Conservation (phyloP, 2,113 vertebrate species). For the Ctenodactylus gundi region DNA sequence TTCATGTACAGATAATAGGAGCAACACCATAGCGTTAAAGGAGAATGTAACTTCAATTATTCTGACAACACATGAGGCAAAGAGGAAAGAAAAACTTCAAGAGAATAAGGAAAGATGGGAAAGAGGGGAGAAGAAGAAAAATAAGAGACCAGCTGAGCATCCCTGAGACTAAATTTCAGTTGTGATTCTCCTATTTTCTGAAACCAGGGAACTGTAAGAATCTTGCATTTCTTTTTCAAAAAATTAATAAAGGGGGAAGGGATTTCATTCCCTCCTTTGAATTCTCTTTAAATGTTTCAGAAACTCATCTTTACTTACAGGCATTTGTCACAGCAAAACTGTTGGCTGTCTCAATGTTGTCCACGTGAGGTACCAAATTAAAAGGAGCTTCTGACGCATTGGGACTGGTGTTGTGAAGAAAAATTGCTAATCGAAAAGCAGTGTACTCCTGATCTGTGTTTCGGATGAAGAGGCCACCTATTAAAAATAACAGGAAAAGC, state of each 20-base stretch:
- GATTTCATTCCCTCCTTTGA: neutral
- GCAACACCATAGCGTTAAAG: constrained; percentile 77
- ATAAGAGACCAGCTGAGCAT: constrained; percentile 57
- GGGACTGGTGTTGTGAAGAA: constrained; percentile 99
- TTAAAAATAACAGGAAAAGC: constrained; percentile 63
- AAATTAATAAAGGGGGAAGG: neutral
- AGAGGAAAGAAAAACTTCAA: fast-evolving
- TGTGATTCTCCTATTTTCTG: constrained; percentile 50
- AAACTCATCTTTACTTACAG: constrained; percentile 92
- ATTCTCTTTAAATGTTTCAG: constrained; percentile 63
- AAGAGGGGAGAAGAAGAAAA: too few species aligned
- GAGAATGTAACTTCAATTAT: constrained; percentile 28
- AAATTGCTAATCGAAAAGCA: constrained; percentile 98
- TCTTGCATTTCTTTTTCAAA: constrained; percentile 19
- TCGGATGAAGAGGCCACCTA: constrained; percentile 99
- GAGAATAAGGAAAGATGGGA: fast-evolving
- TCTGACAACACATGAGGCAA: neutral
- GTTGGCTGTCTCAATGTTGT: constrained; percentile 99
- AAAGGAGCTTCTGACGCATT: constrained; percentile 99
- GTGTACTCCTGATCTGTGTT: constrained; percentile 99
- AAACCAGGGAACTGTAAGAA: neutral
- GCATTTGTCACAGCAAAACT: constrained; percentile 99
- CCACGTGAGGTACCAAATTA: constrained; percentile 98
- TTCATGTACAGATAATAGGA: constrained; percentile 71
- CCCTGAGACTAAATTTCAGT: constrained; percentile 61